These are phyloP conservation scores for Phaenicophaeus curvirostris DNA, from an alignment of 2,797 vertebrate genomes.

Conservation along the genomic window DNA sequence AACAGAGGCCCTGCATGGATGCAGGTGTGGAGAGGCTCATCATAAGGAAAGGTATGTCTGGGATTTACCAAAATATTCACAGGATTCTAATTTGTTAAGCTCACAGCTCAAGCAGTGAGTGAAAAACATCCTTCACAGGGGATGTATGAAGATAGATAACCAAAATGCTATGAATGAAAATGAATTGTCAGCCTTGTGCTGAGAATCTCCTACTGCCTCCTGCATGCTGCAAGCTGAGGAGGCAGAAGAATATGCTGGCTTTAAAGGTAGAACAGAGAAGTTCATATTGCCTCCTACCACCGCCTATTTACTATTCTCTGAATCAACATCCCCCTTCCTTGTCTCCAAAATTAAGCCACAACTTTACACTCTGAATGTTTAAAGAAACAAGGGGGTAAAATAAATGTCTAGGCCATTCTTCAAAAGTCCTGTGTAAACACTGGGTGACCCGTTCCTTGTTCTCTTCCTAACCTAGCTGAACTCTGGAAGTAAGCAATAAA, in stretches of 20 bases:
- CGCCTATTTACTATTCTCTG: slow-evolving; percentile 47
- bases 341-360: slow-evolving; percentile 57
- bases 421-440: slow-evolving; percentile 54
- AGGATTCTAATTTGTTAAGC: not conserved
- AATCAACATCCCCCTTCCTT: slow-evolving; percentile 55
- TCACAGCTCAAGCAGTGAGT: not conserved
- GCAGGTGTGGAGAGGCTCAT: not conserved
- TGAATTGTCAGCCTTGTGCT: not conserved
- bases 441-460: slow-evolving; percentile 63
- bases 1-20: not conserved
- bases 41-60: not conserved
- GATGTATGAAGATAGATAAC: not conserved
- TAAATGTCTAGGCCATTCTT: slow-evolving; percentile 52
- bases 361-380: slow-evolving; percentile 47
- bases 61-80: not conserved
- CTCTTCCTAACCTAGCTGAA: slow-evolving; percentile 70
- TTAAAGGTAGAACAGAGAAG: slow-evolving; percentile 31
- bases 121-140: not conserved
- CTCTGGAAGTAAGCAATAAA: slow-evolving; percentile 69
- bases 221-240: not conserved
- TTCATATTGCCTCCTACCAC: not conserved
- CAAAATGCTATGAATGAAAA: not conserved
- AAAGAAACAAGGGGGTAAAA: slow-evolving; percentile 38
- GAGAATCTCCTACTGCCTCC: not conserved
- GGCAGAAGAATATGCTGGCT: not conserved